Evolutionary conservation across 2,797 vertebrate species (phyloP).

Genomic region (Xiphorhynchus erythropygius): DNA sequence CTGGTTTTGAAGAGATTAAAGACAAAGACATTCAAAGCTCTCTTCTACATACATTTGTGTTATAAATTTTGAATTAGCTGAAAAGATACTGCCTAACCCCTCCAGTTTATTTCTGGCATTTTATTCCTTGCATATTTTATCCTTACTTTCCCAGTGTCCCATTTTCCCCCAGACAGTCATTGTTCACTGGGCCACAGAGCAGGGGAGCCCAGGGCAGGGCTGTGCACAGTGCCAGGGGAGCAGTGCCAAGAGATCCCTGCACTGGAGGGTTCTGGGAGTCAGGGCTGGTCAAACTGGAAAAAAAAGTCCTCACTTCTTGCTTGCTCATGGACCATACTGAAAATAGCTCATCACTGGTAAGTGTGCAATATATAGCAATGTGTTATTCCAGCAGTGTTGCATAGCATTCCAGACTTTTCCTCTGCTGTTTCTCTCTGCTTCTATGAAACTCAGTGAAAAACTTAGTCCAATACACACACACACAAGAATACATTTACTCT

Average conservation of each 20-base stretch:
- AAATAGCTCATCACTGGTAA: not conserved
- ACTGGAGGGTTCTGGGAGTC: not conserved
- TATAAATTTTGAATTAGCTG: not conserved
- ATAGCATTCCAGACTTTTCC: not conserved
- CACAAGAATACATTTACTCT: constrained; percentile 16
- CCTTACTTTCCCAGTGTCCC: not conserved
- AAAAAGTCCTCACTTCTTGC: not conserved
- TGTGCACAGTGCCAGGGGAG: not conserved
- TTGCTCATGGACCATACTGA: not conserved
- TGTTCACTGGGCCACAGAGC: not conserved
- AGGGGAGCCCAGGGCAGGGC: not conserved
- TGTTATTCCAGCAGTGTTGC: not conserved
- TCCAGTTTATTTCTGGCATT: not conserved
- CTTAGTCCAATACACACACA: not conserved
- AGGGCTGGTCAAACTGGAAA: not conserved
- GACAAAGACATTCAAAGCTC: not conserved
- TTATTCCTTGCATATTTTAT: not conserved
- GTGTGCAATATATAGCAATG: not conserved
- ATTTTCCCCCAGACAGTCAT: fast-evolving
- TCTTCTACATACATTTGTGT: not conserved
- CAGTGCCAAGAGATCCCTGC: not conserved
- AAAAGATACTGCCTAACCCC: not conserved
- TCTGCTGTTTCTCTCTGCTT: not conserved
- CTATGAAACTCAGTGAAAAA: not conserved
- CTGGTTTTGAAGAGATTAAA: not conserved